Evolutionary conservation across 2,797 vertebrate genomes (phyloP).

Genomic region (Cephalopachus bancanus): DNA sequence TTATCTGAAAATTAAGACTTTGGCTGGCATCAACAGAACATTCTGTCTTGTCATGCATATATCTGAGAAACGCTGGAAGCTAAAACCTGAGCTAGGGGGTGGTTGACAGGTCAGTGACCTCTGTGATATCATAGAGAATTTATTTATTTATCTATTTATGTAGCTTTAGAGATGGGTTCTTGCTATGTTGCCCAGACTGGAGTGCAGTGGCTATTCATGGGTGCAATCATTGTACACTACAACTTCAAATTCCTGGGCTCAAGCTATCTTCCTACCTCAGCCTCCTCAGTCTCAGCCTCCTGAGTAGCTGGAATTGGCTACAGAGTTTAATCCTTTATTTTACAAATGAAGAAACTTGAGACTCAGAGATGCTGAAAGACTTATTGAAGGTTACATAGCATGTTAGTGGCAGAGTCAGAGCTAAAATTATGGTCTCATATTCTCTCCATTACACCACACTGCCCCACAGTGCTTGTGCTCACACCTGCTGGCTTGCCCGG

Average conservation of each 20-base stretch:
- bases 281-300: not conserved
- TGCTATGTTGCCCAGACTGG: not conserved
- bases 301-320: not conserved
- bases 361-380: not conserved
- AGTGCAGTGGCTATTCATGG: not conserved
- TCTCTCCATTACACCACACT: not conserved
- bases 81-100: not conserved
- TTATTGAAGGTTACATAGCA: not conserved
- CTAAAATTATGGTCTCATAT: not conserved
- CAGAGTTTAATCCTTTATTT: not conserved
- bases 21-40: not conserved
- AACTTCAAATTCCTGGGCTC: not conserved
- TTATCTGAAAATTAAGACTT: not conserved
- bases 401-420: not conserved
- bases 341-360: constrained; percentile 27
- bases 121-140: not conserved
- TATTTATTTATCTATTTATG: not conserved
- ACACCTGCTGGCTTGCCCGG: not conserved
- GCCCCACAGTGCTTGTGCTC: not conserved
- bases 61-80: not conserved
- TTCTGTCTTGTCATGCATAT: not conserved
- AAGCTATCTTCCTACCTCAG: too few species aligned
- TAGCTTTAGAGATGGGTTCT: not conserved
- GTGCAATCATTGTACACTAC: not conserved
- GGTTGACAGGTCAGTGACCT: not conserved